Percentiles rank a stretch among this genome's conserved stretches.
Conservation (phyloP, 2,888 invertebrate genomes). For the Candidula unifasciata region DNA sequence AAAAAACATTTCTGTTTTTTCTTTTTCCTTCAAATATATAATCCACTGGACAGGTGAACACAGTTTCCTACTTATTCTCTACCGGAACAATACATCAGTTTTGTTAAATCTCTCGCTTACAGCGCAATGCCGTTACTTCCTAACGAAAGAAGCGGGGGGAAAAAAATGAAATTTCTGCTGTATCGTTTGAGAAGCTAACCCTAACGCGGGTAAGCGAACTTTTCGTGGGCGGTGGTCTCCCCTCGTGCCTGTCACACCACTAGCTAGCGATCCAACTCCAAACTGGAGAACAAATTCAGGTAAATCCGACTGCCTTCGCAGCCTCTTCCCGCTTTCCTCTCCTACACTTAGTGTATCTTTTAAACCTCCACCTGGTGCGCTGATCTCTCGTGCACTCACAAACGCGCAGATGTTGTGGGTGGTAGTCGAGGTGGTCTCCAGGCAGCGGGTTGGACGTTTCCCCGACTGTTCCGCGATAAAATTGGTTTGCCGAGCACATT, state of each 20-base stretch:
- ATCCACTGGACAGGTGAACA: constrained; percentile 15
- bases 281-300: constrained; percentile 22
- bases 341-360: constrained; percentile 7
- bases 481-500: constrained; percentile 22
- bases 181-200: not conserved
- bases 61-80: not conserved
- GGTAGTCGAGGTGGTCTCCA: constrained; percentile 35
- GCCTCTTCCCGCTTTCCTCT: constrained; percentile 9
- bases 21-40: not conserved
- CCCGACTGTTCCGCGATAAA: constrained; percentile 18
- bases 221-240: not conserved
- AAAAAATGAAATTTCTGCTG: not conserved
- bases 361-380: constrained; percentile 21
- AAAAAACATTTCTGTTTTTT: too few relatives aligned
- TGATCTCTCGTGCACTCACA: constrained; percentile 25
- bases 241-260: constrained; percentile 21
- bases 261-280: not conserved
- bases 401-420: constrained; percentile 31
- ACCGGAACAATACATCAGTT: too few relatives aligned
- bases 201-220: constrained; percentile 13
- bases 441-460: not conserved
- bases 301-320: not conserved
- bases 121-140: not conserved
- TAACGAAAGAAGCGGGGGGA: not conserved
- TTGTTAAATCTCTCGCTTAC: too few relatives aligned